phyloP scores from a whole-genome alignment of 2,888 invertebrate species.

The Agriotes lineatus region DNA sequence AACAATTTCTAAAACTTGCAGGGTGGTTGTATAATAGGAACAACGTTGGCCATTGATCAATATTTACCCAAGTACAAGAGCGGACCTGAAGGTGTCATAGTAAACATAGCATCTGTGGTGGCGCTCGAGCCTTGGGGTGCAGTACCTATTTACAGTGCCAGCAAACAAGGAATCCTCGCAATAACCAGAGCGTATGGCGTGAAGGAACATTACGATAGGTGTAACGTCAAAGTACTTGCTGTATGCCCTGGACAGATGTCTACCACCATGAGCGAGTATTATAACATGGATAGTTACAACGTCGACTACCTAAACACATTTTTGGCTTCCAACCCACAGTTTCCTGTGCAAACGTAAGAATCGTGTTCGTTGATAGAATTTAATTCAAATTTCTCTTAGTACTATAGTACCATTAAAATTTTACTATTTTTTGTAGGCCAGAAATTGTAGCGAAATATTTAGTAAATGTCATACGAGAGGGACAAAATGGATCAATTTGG shows the following conservation, averaged over 20 bases:
- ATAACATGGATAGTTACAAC: too few species aligned
- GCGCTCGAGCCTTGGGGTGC: slow-evolving; percentile 35
- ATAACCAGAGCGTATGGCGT: slow-evolving; percentile 38
- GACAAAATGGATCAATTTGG: too few species aligned
- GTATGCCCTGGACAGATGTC: slow-evolving; percentile 44
- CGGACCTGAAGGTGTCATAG: slow-evolving; percentile 47
- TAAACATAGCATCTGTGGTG: slow-evolving; percentile 49
- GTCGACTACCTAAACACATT: too few species aligned
- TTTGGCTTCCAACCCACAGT: too few species aligned
- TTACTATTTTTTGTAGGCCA: too few species aligned
- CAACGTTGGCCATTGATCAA: slow-evolving; percentile 45
- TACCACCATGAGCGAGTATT: slow-evolving; percentile 17
- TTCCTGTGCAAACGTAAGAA: too few species aligned
- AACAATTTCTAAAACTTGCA: too few species aligned
- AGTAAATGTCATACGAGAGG: too few species aligned
- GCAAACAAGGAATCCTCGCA: slow-evolving; percentile 34
- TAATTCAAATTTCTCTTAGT: too few species aligned
- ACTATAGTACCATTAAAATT: too few species aligned
- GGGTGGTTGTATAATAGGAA: slow-evolving; percentile 46
- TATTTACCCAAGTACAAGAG: slow-evolving; percentile 51
- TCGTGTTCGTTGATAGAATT: too few species aligned
- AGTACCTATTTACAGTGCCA: slow-evolving; percentile 21
- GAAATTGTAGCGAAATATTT: too few species aligned
- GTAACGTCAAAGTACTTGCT: slow-evolving; percentile 42
- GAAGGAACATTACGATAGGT: slow-evolving; percentile 18